Percentiles rank a stretch among this genome's conserved stretches.
These are phyloP conservation scores for Gymnocephalus cernua DNA, from an alignment of 2,113 vertebrate genomes.

Conservation along the genomic window DNA sequence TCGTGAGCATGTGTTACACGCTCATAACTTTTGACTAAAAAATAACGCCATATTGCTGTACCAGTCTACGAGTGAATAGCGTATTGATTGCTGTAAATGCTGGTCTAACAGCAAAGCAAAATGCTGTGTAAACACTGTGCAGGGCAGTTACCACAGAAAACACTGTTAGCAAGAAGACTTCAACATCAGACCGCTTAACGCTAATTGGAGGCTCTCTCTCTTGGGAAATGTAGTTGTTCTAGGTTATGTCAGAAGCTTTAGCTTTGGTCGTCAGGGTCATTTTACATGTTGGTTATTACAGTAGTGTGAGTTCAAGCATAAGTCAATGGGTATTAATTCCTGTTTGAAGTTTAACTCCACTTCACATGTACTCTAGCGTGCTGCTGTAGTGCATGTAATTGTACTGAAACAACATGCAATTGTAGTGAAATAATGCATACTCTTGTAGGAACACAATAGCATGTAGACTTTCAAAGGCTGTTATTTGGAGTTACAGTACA, in stretches of 20 bases:
- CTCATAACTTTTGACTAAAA: too few species aligned
- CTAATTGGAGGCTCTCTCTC: constrained; percentile 6
- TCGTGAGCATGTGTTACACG: too few species aligned
- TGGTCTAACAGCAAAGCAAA: constrained; percentile 37
- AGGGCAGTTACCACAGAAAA: constrained; percentile 38
- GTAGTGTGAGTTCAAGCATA: not conserved
- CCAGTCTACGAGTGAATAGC: constrained; percentile 41
- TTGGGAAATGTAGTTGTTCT: constrained; percentile 16
- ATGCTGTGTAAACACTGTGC: constrained; percentile 47
- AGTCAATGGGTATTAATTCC: constrained; percentile 43
- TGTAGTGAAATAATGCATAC: constrained; percentile 15
- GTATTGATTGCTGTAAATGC: constrained; percentile 58
- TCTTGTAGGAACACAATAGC: constrained; percentile 1
- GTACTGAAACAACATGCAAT: constrained; percentile 20
- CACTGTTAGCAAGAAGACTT: constrained; percentile 18
- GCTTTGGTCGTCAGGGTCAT: constrained; percentile 12
- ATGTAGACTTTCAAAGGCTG: constrained; percentile 19
- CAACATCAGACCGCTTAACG: constrained; percentile 15
- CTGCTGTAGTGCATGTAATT: constrained; percentile 20
- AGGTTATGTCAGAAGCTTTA: constrained; percentile 33
- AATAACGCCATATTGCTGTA: too few species aligned
- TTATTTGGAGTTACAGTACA: constrained; percentile 35
- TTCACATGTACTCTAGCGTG: constrained; percentile 17
- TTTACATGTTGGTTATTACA: constrained; percentile 27
- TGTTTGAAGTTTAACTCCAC: constrained; percentile 23